Conservation (phyloP, 1,140 invertebrate genomes). For the Eciton burchellii region DNA sequence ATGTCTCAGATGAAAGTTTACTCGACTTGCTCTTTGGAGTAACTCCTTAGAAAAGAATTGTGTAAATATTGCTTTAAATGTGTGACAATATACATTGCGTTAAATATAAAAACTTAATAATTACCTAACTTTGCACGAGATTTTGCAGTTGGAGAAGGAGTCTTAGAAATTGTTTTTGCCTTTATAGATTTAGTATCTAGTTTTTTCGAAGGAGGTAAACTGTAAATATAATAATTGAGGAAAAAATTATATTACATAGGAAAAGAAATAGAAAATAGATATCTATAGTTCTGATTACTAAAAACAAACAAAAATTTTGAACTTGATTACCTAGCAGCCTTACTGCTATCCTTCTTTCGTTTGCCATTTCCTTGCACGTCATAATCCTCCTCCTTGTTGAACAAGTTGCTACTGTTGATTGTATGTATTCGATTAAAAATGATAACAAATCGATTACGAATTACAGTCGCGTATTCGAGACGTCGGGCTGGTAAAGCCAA, state of each 20-base stretch:
- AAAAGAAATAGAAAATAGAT: neutral
- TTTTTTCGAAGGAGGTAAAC: conserved; percentile 66
- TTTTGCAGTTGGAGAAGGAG: conserved; percentile 39
- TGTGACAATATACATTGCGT: neutral
- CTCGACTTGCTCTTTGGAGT: conserved; percentile 39
- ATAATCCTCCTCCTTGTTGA: conserved; percentile 42
- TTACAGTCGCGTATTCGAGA: conserved; percentile 10
- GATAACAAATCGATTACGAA: neutral
- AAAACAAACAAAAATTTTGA: conserved; percentile 19
- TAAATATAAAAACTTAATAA: neutral
- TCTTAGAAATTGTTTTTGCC: conserved; percentile 53
- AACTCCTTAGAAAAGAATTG: conserved; percentile 29
- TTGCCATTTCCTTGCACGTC: conserved; percentile 50
- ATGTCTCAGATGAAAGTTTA: conserved; percentile 26
- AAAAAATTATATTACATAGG: conserved; percentile 26
- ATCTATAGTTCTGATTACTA: neutral
- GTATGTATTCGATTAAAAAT: conserved; percentile 71
- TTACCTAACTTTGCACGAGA: conserved; percentile 42
- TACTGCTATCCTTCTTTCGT: conserved; percentile 66
- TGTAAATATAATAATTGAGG: conserved; percentile 37
- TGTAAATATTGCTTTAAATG: neutral
- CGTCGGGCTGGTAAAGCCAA: conserved; percentile 17
- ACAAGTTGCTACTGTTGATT: conserved; percentile 53
- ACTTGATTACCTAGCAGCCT: conserved; percentile 44
- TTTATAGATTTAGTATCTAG: conserved; percentile 28